Base-by-base conservation (phyloP, 2,113 vertebrate species). In the Pedetes capensis region DNA sequence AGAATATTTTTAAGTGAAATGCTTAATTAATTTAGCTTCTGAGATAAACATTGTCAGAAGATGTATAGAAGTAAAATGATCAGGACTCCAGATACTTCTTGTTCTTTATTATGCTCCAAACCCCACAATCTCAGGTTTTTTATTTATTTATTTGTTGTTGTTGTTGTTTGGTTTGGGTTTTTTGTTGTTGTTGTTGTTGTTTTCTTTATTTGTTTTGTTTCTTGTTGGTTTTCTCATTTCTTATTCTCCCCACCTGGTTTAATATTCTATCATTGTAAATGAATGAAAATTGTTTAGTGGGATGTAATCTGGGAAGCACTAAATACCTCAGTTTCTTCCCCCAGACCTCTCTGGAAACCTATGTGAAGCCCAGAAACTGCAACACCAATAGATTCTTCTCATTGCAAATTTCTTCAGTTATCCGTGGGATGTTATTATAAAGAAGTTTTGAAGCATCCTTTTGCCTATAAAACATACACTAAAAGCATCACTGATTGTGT, bases 1-100 rank as follows among this genome's bases (percentile, higher is more conserved):
- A 91, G 63, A 83, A 69, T 22, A 3, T n/a, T 71, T 47, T 93
- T 71, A 96, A 81, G 47, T 27, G 13, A 85, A 79, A 16, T 93
- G 42, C 17, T 87, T 69, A 87, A 94, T 71, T 39, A 78, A 86
- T 59, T 81, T 74, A 92, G 53, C 42, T 89, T 89, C 80, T 92
- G 75, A 20, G 8, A 57, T 90, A 69, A 92, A 29, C 9, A 97
- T 59, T 63, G 8, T n/a, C 39, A 32, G 12, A 71, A 78, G 49
- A 71, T 13, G 37, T 13, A 51, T 76, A 53, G n/a, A 84, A 83
- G 11, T 89, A 17, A 94, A 34, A 0, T 22, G 18, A 23, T 74
- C 3, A 86, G 16, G 3, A 14, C 17, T 66, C 39, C 23, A 68
- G 49, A 57, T 49, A 49, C 63, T 25, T 42, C 10, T 8, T n/a